Evolutionary conservation across 2,113 vertebrate species (phyloP), one percentile per base, ranked within the genome.

Genomic region (Panurus biarmicus): DNA sequence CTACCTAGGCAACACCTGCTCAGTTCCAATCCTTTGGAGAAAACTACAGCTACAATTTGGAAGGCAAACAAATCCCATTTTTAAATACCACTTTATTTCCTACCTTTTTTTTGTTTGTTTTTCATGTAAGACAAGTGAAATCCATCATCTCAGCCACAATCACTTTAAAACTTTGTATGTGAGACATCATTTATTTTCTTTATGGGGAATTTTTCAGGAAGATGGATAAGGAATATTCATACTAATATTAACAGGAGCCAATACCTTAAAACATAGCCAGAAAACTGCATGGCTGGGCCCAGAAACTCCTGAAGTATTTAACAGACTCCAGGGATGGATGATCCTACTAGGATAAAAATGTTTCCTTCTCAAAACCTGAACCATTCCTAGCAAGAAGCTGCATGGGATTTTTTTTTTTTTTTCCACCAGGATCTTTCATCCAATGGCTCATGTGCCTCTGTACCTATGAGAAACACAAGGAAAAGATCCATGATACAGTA

Each of bases 1-100:
- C 95, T 94, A 94, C 75, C 56, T 80, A 62, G 67, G 60, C 64
- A 95, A 74, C 75, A 95, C 77, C 87, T 93, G 85, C 67, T 83
- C 67, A 33, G 75, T 66, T 94, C 60, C 8, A 54, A 73, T 36
- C 58, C 94, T 95, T 95, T 54, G 75, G 82, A 91, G 93, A 77
- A 94, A 95, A 94, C 40, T 35, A 18, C 19, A 93, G 74, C 36
- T 71, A 80, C 65, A 83, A 7, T 57, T 91, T 2, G 85, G 78
- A 94, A 95, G 72, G 60, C 78, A 94, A 95, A 89, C 67, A 87
- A 76, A 64, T 62, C 60, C 35, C 51, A 24, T 47, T 93, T 89
- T 94, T 89, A 54, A 92, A 87, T 79, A 61, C 24, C 20, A n/a
- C 28, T 85, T 80, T 58, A 65, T 95, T 95, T 89, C 54, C 33